These are phyloP conservation scores for Amblyopsis hoosieri DNA, from an alignment of 2,797 vertebrate genomes.

Conservation along the genomic window DNA sequence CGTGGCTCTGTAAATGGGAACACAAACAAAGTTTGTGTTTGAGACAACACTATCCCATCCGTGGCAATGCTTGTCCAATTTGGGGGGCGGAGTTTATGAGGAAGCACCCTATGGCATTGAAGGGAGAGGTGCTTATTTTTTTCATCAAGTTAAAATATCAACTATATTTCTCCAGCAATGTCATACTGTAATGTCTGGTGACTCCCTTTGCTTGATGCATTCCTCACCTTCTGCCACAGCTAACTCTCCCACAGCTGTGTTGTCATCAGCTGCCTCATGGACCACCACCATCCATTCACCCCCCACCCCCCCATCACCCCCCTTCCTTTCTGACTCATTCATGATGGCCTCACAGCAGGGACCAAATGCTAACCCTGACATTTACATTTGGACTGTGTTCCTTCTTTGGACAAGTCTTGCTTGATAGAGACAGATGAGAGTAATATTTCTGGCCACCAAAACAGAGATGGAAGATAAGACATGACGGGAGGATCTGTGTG, in stretches of 20 bases:
- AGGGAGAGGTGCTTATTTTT: no score
- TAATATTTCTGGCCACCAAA: constrained; percentile 9
- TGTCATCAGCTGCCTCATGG: no score
- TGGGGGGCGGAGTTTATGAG: no score
- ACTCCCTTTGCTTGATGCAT: constrained; percentile 55
- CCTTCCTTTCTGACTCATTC: constrained; percentile 54
- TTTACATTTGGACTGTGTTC: constrained; percentile 60
- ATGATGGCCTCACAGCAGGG: constrained; percentile 40
- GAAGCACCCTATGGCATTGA: no score
- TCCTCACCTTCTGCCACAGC: constrained; percentile 51
- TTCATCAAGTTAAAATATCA: no score
- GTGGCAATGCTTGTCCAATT: no score
- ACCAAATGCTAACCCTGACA: constrained; percentile 74
- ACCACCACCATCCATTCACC: neutral
- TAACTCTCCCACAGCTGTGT: no score
- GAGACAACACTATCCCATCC: no score
- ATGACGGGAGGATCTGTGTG: no score
- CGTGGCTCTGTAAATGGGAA: no score
- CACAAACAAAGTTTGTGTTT: no score
- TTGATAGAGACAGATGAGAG: constrained; percentile 29
- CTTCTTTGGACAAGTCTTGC: constrained; percentile 33
- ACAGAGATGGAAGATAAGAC: neutral
- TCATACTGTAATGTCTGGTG: constrained; percentile 25
- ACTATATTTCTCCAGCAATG: neutral
- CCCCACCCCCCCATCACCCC: no score